Evolutionary conservation across 2,113 vertebrate species (phyloP), one percentile per base, ranked within the genome.

Genomic region (Ceuthmochares aereus): DNA sequence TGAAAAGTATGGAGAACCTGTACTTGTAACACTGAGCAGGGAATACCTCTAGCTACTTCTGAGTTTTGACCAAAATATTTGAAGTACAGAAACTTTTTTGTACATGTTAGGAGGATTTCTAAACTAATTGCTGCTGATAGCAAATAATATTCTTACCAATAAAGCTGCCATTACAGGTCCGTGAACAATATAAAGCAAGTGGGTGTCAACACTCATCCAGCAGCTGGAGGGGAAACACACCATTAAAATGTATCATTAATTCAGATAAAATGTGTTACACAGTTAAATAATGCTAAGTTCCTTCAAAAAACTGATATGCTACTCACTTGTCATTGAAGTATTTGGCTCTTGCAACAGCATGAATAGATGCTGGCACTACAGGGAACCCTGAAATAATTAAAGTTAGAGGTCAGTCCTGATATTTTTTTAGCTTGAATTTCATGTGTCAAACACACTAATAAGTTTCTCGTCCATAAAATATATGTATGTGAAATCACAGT

Each of bases 281-380:
- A n/a, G 15, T 36, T 34, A 59, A 54, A 59, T 34, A 83, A 78
- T 93, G 76, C 77, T 97, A 86, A 92, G 13, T 97, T 95, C 58
- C 55, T 95, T 96, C 52, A 96, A 82, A 94, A 94, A 95, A 10
- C 58, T 96, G 69, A 84, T 21, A 58, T 66, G 76, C 87, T 96
- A 98, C 99, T 99, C 98, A 99, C 99, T 99, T 99, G 98, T 99
- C 99, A 59, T 99, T 99, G 96, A 99, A 99, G 97, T 99, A 99
- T 94, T 98, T 98, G 88, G 98, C 98, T 97, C 99, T 98, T 47
- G 99, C 98, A 60, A 99, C 97, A n/a, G 99, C 99, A 54, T 99
- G 99, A 97, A 99, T 99, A 56, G 98, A 98, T 64, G 99, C 99
- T 70, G 99, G 99, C 91, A 99, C 95, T 66, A 99, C 95, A 16